These are phyloP conservation scores for Drosophila equinoxialis DNA, from an alignment of 1,140 invertebrate species.

Conservation along the genomic window DNA sequence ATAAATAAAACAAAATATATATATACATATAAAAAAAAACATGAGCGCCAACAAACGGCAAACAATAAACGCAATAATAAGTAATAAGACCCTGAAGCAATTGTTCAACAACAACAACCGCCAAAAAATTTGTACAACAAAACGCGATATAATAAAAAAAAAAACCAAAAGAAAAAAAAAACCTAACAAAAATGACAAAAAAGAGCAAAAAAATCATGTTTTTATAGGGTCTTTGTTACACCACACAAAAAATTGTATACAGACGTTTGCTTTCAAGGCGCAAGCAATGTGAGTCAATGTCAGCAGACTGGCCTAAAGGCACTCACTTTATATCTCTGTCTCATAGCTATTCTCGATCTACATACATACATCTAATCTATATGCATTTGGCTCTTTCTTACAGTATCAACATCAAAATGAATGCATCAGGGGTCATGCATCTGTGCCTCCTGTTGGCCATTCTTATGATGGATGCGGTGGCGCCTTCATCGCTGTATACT, in stretches of 20 bases:
- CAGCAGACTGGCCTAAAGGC: constrained; percentile 2
- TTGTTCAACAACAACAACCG: constrained; percentile 47
- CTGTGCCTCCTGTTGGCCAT: constrained; percentile 23
- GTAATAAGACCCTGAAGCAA: constrained; percentile 67
- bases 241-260: background rate
- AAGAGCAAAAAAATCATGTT: constrained; percentile 40
- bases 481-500: constrained; percentile 51
- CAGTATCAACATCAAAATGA: constrained; percentile 4
- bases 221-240: constrained; percentile 14
- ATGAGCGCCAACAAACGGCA: constrained; percentile 44
- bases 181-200: constrained; percentile 26
- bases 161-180: constrained; percentile 36
- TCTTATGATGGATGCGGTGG: background rate
- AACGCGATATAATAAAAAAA: constrained; percentile 42
- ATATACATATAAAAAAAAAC: constrained; percentile 2
- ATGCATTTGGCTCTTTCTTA: background rate
- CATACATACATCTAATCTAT: background rate
- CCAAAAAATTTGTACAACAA: constrained; percentile 21
- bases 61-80: constrained; percentile 76
- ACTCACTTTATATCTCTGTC: background rate
- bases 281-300: constrained; percentile 15
- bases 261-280: constrained; percentile 26
- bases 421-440: background rate
- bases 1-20: constrained; percentile 44
- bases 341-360: too few species aligned